Conservation (phyloP, 2,113 vertebrate species). For the Chunga burmeisteri region DNA sequence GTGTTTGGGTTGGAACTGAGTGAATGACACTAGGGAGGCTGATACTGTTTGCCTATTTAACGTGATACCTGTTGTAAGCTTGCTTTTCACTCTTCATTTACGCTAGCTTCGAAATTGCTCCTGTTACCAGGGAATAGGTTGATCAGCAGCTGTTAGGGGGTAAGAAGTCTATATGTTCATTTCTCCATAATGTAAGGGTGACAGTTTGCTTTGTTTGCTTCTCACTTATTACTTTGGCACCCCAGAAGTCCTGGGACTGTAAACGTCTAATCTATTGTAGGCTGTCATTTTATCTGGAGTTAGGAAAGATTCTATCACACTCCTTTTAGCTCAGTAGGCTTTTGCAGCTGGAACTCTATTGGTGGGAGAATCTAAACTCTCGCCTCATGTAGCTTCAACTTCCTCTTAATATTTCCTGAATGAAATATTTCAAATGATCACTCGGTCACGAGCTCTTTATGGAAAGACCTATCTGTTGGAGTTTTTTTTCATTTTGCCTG, state of each 20-base stretch:
- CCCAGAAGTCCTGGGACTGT: neutral
- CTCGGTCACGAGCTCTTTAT: rapidly evolving
- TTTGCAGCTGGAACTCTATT: neutral
- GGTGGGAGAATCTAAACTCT: neutral
- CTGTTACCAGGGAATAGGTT: neutral
- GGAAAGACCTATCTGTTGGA: neutral
- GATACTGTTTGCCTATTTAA: neutral
- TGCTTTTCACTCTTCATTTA: neutral
- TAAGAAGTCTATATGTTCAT: neutral
- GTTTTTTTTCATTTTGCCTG: neutral
- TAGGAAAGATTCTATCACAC: neutral
- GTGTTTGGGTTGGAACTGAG: too few relatives aligned
- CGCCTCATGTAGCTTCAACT: neutral
- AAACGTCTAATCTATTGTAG: neutral
- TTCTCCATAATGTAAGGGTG: neutral
- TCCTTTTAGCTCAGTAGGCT: neutral
- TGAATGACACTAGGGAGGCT: neutral
- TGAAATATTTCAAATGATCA: neutral
- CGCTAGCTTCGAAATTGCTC: neutral
- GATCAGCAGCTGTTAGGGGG: neutral
- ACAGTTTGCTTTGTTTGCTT: neutral
- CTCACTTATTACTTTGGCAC: neutral
- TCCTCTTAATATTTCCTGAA: neutral
- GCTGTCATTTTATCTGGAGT: neutral
- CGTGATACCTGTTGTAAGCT: neutral